Percentiles rank a stretch among this genome's conserved stretches.
Evolutionary conservation across 1,140 invertebrate genomes (phyloP).

Genomic region (Capitella teleta): DNA sequence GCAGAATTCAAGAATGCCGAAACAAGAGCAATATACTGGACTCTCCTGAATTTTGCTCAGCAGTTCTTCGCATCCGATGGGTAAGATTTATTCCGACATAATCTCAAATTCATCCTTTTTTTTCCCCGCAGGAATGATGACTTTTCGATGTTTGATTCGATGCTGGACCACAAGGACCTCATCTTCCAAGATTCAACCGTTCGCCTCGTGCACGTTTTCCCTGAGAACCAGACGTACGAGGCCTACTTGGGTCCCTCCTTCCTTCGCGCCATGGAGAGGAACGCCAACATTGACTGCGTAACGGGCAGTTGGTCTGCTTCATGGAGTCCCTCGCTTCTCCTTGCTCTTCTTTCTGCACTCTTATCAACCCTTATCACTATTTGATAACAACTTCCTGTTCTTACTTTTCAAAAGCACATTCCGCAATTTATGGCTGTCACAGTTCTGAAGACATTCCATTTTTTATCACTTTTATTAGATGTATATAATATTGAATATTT

Average conservation of each 20-base stretch:
- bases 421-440: too few species aligned
- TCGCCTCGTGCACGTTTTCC: slow-evolving; percentile 23
- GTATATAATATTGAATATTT: too few species aligned
- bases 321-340: too few species aligned
- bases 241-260: slow-evolving; percentile 27
- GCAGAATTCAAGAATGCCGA: slow-evolving; percentile 24
- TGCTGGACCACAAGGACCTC: slow-evolving; percentile 33
- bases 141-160: slow-evolving; percentile 39
- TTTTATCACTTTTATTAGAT: too few species aligned
- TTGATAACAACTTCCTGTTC: too few species aligned
- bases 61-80: slow-evolving; percentile 41
- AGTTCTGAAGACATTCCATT: too few species aligned
- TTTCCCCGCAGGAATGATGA: slow-evolving; percentile 28
- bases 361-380: too few species aligned
- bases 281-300: slow-evolving; percentile 27
- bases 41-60: slow-evolving; percentile 39
- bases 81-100: slow-evolving; percentile 28
- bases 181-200: slow-evolving; percentile 39
- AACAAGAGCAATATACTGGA: slow-evolving; percentile 37
- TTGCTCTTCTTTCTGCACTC: too few species aligned
- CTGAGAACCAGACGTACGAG: slow-evolving; percentile 23
- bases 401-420: too few species aligned
- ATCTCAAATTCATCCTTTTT: too few species aligned
- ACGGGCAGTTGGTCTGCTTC: too few species aligned
- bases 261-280: slow-evolving; percentile 24